Evolutionary conservation across 2,113 vertebrate species (phyloP).

Genomic region (Engystomops pustulosus): DNA sequence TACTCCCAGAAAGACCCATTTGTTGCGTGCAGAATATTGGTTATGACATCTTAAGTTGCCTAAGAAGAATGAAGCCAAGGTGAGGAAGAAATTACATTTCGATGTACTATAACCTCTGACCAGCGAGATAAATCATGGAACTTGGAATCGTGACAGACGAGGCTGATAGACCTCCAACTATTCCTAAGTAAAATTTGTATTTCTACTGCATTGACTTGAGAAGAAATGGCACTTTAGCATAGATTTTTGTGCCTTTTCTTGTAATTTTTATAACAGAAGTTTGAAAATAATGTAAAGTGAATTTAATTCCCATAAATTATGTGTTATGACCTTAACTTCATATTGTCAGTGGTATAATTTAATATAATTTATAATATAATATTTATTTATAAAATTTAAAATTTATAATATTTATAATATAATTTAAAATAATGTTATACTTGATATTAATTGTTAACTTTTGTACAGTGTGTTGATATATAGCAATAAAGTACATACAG

Average conservation of each 20-base stretch:
- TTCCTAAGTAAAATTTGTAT: slow-evolving; percentile 27
- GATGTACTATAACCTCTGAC: slow-evolving; percentile 67
- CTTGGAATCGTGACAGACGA: slow-evolving; percentile 36
- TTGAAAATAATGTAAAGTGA: not conserved
- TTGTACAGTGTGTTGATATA: not conserved
- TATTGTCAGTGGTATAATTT: not conserved
- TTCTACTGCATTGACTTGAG: slow-evolving; percentile 25
- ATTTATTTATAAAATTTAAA: too few relatives aligned
- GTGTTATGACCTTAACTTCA: not conserved
- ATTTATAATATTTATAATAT: too few relatives aligned
- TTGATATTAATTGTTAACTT: not conserved
- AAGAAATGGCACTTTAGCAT: not conserved
- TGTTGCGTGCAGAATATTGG: slow-evolving; percentile 60
- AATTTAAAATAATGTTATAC: too few relatives aligned
- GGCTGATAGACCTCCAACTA: slow-evolving; percentile 16
- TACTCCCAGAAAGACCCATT: slow-evolving; percentile 39
- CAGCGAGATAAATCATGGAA: slow-evolving; percentile 66
- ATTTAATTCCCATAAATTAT: not conserved
- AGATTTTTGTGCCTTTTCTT: not conserved
- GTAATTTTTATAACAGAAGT: not conserved
- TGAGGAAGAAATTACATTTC: slow-evolving; percentile 71
- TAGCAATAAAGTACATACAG: too few relatives aligned
- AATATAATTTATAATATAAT: too few relatives aligned
- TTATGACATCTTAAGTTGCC: slow-evolving; percentile 66
- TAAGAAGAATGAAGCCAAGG: slow-evolving; percentile 63